Percentiles rank a stretch among this genome's conserved stretches.
Evolutionary conservation across 2,797 vertebrate genomes (phyloP).

Genomic region (Craterocephalus amniculus): DNA sequence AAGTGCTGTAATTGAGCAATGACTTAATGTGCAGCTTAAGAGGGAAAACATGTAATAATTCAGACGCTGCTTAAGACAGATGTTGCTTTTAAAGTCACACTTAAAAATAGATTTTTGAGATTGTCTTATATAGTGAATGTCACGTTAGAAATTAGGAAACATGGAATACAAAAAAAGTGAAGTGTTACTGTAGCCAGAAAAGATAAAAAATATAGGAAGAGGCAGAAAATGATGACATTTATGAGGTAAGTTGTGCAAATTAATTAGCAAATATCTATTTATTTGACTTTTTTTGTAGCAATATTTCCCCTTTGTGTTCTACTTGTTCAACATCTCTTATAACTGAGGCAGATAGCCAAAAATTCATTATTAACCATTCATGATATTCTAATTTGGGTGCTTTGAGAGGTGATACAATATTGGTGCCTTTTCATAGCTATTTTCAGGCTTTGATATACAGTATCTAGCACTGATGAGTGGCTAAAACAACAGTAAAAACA

Average conservation of each 20-base stretch:
- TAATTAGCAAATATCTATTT: background rate
- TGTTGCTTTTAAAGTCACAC: background rate
- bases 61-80: background rate
- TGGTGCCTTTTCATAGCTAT: background rate
- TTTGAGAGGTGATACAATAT: background rate
- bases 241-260: background rate
- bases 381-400: no score
- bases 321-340: background rate
- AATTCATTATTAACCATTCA: no score
- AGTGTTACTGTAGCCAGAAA: no score
- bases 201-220: background rate
- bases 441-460: background rate
- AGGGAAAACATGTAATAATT: background rate
- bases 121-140: background rate
- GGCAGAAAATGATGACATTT: background rate
- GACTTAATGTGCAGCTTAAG: slow-evolving; percentile 1
- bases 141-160: background rate
- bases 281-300: background rate
- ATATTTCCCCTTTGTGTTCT: background rate
- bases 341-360: no score
- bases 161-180: background rate
- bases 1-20: background rate
- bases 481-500: background rate
- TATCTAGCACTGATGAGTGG: background rate
- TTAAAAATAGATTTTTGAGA: background rate